Evolutionary conservation across 2,113 vertebrate species (phyloP).

Genomic region (Sardina pilchardus): DNA sequence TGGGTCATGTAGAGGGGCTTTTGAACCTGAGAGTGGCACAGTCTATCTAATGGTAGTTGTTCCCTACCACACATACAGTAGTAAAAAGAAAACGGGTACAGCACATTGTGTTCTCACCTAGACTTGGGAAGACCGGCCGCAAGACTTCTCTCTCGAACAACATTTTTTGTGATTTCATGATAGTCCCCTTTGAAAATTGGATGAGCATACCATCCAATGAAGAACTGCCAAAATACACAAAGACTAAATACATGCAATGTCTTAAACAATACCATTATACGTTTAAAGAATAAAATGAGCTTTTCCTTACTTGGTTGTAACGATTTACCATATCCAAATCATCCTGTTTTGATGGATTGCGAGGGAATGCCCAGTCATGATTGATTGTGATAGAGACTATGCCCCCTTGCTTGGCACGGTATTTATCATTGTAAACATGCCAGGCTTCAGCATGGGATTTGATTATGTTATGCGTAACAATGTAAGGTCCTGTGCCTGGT

Average conservation of each 20-base stretch:
- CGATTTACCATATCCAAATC: conserved; percentile 80
- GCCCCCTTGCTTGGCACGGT: conserved; percentile 78
- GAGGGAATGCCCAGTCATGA: conserved; percentile 91
- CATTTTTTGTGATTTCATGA: conserved; percentile 84
- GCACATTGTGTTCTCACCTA: too few species aligned
- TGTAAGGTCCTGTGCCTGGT: conserved; percentile 84
- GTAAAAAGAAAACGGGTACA: too few species aligned
- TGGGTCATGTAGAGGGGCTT: too few species aligned
- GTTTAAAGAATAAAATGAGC: too few species aligned
- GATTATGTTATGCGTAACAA: conserved; percentile 86
- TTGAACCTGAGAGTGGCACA: too few species aligned
- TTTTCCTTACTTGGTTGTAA: conserved; percentile 76
- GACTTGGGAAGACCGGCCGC: conserved; percentile 78
- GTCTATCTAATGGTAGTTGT: too few species aligned
- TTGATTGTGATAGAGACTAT: conserved; percentile 88
- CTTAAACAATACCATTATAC: too few species aligned
- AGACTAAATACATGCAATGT: neutral
- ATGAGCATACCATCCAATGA: conserved; percentile 93
- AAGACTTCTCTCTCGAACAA: conserved; percentile 80
- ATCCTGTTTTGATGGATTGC: conserved; percentile 86
- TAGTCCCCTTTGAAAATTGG: conserved; percentile 95
- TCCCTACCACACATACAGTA: too few species aligned
- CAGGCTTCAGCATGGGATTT: conserved; percentile 91
- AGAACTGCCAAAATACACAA: conserved; percentile 74
- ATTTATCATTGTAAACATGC: conserved; percentile 90